phyloP scores from a whole-genome alignment of 2,888 invertebrate species.

The Drosophila pegasa region DNA sequence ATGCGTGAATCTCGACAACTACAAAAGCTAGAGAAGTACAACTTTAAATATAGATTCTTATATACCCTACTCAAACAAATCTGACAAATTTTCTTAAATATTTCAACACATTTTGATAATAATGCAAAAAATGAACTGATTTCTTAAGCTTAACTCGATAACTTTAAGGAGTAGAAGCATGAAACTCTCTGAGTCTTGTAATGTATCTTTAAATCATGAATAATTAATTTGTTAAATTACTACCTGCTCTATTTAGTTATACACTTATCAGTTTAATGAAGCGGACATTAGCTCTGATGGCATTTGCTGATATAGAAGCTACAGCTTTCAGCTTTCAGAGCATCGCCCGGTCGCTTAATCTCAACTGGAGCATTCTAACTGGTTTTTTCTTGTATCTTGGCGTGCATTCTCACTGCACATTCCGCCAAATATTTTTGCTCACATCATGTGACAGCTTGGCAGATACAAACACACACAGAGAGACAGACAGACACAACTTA shows the following conservation, averaged over 20 bases:
- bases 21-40: no score
- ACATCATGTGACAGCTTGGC: slow-evolving; percentile 58
- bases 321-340: background rate
- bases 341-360: background rate
- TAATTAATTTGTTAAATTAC: background rate
- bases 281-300: no score
- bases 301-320: no score
- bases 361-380: background rate
- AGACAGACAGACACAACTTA: background rate
- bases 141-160: background rate
- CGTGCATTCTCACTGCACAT: slow-evolving; percentile 55
- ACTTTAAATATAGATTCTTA: no score
- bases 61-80: no score
- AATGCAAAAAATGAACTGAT: no score
- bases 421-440: slow-evolving; percentile 56
- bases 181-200: background rate
- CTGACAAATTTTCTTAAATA: no score
- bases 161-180: background rate
- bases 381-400: slow-evolving; percentile 20
- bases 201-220: background rate
- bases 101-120: no score
- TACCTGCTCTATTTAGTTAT: background rate
- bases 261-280: no score
- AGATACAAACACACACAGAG: slow-evolving; percentile 18
- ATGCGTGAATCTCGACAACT: no score